Evolutionary conservation across 1,140 invertebrate genomes (phyloP), one percentile per base, ranked within the genome.

Genomic region (Triops longicaudatus): DNA sequence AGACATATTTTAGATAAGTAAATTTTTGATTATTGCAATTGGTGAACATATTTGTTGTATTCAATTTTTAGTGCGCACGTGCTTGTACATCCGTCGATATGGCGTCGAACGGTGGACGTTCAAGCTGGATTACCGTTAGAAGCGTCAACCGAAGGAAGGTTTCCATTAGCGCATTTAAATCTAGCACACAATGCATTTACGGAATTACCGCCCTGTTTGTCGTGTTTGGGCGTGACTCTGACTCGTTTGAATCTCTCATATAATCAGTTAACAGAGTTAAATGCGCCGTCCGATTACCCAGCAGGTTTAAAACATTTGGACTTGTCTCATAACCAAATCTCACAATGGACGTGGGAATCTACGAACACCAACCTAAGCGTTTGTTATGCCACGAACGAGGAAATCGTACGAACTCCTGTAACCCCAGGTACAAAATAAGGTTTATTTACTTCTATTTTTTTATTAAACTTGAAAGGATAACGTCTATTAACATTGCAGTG

Each of bases 271-370:
- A 83, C 78, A 14, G 81, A 83, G 74, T 93, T 96, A 91, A 94
- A 95, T 14, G 91, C 93, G 80, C 92, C 98, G 42, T 93, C 92
- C 10, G 92, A 92, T 72, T 96, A 96, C 84, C 97, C 97, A 2
- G 89, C 90, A 50, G 90, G 89, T 73, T 84, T 98, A 0, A 93
- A 96, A 79, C 95, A 97, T 83, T 83, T 99, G 1, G 97, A 98
- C 85, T 85, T 98, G 22, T 95, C 93, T 10, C 92, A 97, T 82
- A 99, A 99, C 85, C 90, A 92, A 82, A 94, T 98, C 74, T 89
- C 89, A 0, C 90, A 91, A 78, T 97, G 94, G 93, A 92, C 93
- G 14, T 63, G 50, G 50, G 50, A 37, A 37, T 63, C 3, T 87
- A 87, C 85, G 87, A 88, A 80, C 84, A 88, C 78, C 87, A 85